Percentiles rank a stretch among this genome's conserved stretches.
phyloP scores from a whole-genome alignment of 2,797 vertebrate species.

The Coluber constrictor region DNA sequence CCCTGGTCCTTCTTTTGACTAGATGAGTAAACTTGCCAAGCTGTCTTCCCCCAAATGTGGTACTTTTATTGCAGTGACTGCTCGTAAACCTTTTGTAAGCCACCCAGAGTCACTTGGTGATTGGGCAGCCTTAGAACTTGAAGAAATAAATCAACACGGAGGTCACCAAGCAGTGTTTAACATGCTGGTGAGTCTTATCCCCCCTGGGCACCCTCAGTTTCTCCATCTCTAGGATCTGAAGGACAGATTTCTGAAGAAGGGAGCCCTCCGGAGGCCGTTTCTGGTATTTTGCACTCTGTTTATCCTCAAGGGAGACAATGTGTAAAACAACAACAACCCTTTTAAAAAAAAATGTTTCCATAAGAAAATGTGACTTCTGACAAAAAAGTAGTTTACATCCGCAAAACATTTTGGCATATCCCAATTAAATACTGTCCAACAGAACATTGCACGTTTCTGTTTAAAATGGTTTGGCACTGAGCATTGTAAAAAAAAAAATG shows the following conservation, averaged over 20 bases:
- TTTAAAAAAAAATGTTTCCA: not conserved
- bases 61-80: not conserved
- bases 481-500: slow-evolving; percentile 21
- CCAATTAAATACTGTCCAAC: not conserved
- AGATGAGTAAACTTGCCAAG: not conserved
- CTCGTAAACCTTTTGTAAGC: not conserved
- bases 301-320: not conserved
- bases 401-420: not conserved
- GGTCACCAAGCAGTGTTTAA: not conserved
- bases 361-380: not conserved
- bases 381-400: not conserved
- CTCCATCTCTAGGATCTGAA: not conserved
- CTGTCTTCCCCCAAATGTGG: not conserved
- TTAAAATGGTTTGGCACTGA: not conserved
- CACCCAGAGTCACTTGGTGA: not conserved
- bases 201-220: not conserved
- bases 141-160: not conserved
- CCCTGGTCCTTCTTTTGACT: too few relatives aligned
- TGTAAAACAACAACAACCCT: not conserved
- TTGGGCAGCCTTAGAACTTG: not conserved
- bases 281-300: not conserved
- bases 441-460: not conserved
- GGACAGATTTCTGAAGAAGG: not conserved
- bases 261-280: not conserved
- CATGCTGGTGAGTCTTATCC: not conserved